A percentile compares a stretch with the other conserved stretches of the same genome.
phyloP scores from a whole-genome alignment of 2,888 invertebrate species.

The Dynastes hyllus region DNA sequence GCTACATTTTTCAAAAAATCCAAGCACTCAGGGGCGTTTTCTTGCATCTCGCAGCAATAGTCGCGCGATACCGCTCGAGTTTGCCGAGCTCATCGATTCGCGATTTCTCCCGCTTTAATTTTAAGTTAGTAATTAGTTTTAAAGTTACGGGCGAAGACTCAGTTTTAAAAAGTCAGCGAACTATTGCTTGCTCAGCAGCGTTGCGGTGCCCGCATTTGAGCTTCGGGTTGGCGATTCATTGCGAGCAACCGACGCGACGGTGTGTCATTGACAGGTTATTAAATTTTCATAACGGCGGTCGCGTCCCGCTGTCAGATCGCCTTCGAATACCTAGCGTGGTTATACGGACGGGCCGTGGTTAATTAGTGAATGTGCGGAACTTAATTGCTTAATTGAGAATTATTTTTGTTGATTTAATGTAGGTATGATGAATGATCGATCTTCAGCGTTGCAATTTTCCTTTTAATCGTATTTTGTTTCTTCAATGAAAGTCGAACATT shows the following conservation, averaged over 20 bases:
- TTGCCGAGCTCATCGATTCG: conserved; percentile 23
- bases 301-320: not conserved
- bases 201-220: not conserved
- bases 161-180: conserved; percentile 22
- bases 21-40: too few relatives aligned
- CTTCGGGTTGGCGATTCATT: not conserved
- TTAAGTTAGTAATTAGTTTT: conserved; percentile 46
- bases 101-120: conserved; percentile 40
- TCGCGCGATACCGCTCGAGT: too few relatives aligned
- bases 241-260: conserved; percentile 12
- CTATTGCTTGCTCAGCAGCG: not conserved
- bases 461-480: too few relatives aligned
- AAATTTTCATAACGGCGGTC: conserved; percentile 30
- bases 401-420: too few relatives aligned
- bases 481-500: too few relatives aligned
- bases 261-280: conserved; percentile 38
- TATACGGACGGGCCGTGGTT: not conserved
- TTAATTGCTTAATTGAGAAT: conserved; percentile 1
- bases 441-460: too few relatives aligned
- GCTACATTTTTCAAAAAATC: too few relatives aligned
- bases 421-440: too few relatives aligned
- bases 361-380: conserved; percentile 5
- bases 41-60: too few relatives aligned
- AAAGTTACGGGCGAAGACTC: conserved; percentile 28
- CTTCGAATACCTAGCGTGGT: not conserved